Conservation (phyloP, 2,888 invertebrate species). For the Drosophila neoperkinsi region DNA sequence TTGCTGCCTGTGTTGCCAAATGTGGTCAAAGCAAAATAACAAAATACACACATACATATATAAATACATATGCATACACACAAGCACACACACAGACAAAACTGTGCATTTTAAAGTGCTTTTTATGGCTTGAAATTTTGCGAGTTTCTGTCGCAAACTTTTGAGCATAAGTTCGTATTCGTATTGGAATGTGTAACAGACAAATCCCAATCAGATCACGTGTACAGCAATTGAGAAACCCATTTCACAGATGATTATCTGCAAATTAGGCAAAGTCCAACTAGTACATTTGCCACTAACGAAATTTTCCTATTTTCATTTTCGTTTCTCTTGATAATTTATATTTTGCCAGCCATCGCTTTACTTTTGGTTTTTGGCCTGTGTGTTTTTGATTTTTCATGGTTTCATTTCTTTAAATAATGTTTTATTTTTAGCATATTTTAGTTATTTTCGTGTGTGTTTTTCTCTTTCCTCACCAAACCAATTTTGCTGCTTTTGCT, state of each 20-base stretch:
- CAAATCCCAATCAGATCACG: constrained; percentile 1
- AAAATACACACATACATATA: constrained; percentile 37
- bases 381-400: constrained; percentile 79
- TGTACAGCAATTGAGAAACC: constrained; percentile 7
- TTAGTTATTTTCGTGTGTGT: constrained; percentile 81
- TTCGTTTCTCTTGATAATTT: constrained; percentile 60
- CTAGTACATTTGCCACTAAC: constrained; percentile 6
- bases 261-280: constrained; percentile 55
- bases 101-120: constrained; percentile 69
- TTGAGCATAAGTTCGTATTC: constrained; percentile 29
- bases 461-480: constrained; percentile 63
- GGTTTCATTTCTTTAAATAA: constrained; percentile 85
- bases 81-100: constrained; percentile 5
- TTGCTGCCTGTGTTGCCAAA: constrained; percentile 78
- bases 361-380: constrained; percentile 53
- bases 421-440: constrained; percentile 82
- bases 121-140: constrained; percentile 68
- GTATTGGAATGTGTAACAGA: constrained; percentile 18
- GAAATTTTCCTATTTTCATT: constrained; percentile 39
- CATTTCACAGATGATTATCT: constrained; percentile 30
- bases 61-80: constrained; percentile 42
- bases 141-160: constrained; percentile 43
- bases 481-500: constrained; percentile 46
- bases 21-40: constrained; percentile 80
- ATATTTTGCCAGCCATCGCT: constrained; percentile 68